A percentile compares a stretch with the other conserved stretches of the same genome.
Conservation (phyloP, 2,797 vertebrate genomes). For the Peromyscus melanophrys region DNA sequence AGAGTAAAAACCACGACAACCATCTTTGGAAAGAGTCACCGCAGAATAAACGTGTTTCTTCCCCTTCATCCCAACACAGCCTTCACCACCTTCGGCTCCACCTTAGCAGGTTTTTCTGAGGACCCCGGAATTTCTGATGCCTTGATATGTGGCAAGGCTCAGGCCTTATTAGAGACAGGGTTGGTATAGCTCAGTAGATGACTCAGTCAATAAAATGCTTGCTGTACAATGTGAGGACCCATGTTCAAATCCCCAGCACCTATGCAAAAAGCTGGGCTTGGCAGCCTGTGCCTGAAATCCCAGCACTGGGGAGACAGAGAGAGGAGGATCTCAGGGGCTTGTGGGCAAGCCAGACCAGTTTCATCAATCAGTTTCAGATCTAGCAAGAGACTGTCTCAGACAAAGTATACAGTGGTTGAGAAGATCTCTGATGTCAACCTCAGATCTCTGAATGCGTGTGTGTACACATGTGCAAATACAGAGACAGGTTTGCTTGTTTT, state of each 20-base stretch:
- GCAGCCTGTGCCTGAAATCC: too few relatives aligned
- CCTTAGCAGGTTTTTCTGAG: neutral
- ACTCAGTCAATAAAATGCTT: too few relatives aligned
- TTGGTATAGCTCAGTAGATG: neutral
- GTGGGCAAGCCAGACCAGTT: neutral
- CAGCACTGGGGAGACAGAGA: neutral
- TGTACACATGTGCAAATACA: neutral
- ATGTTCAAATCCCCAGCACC: too few relatives aligned
- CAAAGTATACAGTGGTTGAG: neutral
- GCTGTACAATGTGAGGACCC: too few relatives aligned
- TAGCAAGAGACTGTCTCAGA: neutral
- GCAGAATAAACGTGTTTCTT: neutral
- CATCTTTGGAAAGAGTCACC: neutral
- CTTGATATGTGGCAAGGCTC: neutral
- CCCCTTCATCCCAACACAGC: neutral
- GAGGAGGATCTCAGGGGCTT: neutral
- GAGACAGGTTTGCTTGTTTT: neutral
- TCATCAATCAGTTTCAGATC: too few relatives aligned
- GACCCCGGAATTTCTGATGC: neutral
- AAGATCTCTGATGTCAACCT: neutral
- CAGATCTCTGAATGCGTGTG: neutral
- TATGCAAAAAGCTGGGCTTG: too few relatives aligned
- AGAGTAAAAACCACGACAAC: too few relatives aligned
- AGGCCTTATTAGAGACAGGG: neutral
- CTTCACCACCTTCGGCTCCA: neutral